Evolutionary conservation across 2,797 vertebrate species (phyloP).

Genomic region (Loris lydekkerianus): DNA sequence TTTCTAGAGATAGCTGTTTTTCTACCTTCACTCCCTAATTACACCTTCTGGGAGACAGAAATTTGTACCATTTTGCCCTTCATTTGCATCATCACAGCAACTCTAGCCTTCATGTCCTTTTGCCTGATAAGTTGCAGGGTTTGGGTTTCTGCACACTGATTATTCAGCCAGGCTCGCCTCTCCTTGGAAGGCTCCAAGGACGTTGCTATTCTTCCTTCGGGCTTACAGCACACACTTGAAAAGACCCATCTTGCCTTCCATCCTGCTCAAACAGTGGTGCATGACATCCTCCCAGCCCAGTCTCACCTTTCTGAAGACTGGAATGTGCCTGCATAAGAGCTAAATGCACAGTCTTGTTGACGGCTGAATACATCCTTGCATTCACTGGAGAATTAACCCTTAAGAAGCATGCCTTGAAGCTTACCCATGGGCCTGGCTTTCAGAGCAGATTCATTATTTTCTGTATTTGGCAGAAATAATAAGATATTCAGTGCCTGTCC

Average conservation of each 20-base stretch:
- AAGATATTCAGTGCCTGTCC: constrained; percentile 74
- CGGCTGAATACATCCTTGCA: constrained; percentile 40
- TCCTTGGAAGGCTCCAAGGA: constrained; percentile 83
- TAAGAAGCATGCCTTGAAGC: constrained; percentile 66
- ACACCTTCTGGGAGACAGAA: constrained; percentile 81
- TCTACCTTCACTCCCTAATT: constrained; percentile 79
- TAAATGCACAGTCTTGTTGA: constrained; percentile 63
- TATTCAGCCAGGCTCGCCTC: constrained; percentile 79
- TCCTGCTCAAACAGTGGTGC: constrained; percentile 71
- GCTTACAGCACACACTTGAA: constrained; percentile 79
- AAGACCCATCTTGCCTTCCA: constrained; percentile 75
- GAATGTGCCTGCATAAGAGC: constrained; percentile 29
- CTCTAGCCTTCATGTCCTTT: constrained; percentile 80
- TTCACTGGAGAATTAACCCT: constrained; percentile 79
- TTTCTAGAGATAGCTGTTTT: constrained; percentile 78
- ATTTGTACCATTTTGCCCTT: constrained; percentile 84
- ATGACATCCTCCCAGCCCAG: constrained; percentile 69
- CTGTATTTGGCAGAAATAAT: constrained; percentile 71
- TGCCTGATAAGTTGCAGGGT: constrained; percentile 80
- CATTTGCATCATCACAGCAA: constrained; percentile 85
- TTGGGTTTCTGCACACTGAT: constrained; percentile 78
- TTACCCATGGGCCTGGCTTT: constrained; percentile 75
- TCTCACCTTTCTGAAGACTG: constrained; percentile 68
- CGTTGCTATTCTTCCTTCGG: constrained; percentile 76
- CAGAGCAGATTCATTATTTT: constrained; percentile 78